Percentiles rank a stretch among this genome's conserved stretches.
phyloP scores from a whole-genome alignment of 2,888 invertebrate genomes.

The Ichneumon xanthorius region DNA sequence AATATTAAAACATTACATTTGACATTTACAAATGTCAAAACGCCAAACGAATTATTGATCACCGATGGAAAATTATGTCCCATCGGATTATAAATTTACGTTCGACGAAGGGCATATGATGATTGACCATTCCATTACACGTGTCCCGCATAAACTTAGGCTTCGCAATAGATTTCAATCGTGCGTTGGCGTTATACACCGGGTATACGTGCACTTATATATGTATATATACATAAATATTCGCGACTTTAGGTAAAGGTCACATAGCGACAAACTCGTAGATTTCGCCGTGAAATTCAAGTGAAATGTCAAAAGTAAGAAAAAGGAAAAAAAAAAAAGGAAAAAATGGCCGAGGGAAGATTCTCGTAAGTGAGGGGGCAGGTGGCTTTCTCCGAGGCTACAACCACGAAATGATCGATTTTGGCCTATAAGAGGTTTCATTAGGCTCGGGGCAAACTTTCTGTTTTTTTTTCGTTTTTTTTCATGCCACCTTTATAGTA shows the following conservation, averaged over 20 bases:
- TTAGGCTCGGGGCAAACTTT: conserved; percentile 33
- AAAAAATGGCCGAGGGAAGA: conserved; percentile 26
- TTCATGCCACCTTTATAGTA: conserved; percentile 4
- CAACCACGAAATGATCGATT: conserved; percentile 39
- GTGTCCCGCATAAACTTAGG: neutral
- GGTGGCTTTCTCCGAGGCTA: neutral
- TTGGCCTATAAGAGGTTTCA: conserved; percentile 34
- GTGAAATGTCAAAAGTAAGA: conserved; percentile 56
- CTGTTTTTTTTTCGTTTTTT: neutral
- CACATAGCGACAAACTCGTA: neutral
- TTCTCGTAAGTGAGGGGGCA: neutral
- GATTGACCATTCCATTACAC: conserved; percentile 2
- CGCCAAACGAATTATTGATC: neutral
- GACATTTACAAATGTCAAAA: conserved; percentile 22
- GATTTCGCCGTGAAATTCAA: neutral
- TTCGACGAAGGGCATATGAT: neutral
- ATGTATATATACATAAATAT: neutral
- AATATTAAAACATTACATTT: conserved; percentile 11
- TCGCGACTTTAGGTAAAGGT: neutral
- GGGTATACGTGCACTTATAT: conserved; percentile 57
- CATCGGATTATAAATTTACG: neutral
- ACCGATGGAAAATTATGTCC: neutral
- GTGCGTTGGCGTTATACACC: conserved; percentile 34
- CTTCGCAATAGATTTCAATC: conserved; percentile 5
- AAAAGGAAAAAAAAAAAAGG: neutral